These are phyloP conservation scores for Podocnemis expansa DNA, from an alignment of 2,113 vertebrate species.

Conservation along the genomic window DNA sequence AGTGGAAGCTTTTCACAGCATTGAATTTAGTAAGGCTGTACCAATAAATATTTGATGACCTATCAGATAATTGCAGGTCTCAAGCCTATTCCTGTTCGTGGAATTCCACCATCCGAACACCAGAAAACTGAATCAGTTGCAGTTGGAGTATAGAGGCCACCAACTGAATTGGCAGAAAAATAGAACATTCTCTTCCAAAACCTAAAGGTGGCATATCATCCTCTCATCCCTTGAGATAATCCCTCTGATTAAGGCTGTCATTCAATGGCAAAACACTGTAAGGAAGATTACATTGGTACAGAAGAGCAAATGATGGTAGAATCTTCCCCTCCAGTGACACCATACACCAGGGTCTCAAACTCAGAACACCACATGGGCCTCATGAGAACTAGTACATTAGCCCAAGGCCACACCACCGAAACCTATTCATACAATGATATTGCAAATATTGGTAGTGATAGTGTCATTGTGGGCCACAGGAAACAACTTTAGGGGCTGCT, in stretches of 20 bases:
- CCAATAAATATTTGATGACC: neutral
- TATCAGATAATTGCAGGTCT: neutral
- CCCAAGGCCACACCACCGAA: no score
- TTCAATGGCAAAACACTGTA: accelerated
- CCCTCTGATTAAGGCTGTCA: neutral
- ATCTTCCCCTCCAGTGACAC: neutral
- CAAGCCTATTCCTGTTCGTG: accelerated
- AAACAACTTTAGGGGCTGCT: no score
- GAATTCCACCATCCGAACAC: neutral
- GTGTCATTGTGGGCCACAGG: no score
- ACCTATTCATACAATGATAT: no score
- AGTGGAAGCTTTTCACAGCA: no score
- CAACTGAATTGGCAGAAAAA: neutral
- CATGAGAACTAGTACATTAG: no score
- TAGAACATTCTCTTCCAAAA: neutral
- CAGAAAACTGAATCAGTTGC: neutral
- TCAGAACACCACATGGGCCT: no score
- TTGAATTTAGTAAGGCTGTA: no score
- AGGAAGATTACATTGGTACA: neutral
- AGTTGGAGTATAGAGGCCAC: neutral
- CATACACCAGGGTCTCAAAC: no score
- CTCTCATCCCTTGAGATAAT: neutral
- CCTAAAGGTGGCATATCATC: neutral
- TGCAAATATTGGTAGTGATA: no score
- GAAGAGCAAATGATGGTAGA: neutral